Evolutionary conservation across 2,888 invertebrate genomes (phyloP).

Genomic region (Aplocera efformata): DNA sequence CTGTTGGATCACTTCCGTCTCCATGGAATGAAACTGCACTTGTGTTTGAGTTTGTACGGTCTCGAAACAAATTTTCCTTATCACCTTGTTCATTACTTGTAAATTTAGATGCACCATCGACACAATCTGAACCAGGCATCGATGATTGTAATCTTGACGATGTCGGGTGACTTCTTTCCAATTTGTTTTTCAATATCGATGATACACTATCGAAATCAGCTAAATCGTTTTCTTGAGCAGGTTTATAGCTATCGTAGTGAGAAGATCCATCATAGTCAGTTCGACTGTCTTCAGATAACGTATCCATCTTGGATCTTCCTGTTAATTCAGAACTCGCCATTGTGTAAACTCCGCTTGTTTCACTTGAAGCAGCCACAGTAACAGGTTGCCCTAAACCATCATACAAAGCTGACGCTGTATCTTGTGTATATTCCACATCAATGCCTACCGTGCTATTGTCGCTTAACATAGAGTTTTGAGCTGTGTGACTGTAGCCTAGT

Average conservation of each 20-base stretch:
- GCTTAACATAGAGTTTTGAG: constrained; percentile 90
- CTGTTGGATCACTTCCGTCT: constrained; percentile 93
- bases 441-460: constrained; percentile 85
- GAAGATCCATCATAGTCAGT: constrained; percentile 77
- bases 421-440: constrained; percentile 82
- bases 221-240: constrained; percentile 71
- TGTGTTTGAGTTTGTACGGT: constrained; percentile 88
- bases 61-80: constrained; percentile 77
- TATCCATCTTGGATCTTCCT: constrained; percentile 80
- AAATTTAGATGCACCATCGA: constrained; percentile 64
- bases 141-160: constrained; percentile 46
- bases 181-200: constrained; percentile 75
- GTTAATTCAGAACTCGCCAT: constrained; percentile 85
- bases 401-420: constrained; percentile 81
- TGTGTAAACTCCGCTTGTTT: constrained; percentile 92
- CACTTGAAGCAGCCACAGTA: constrained; percentile 86
- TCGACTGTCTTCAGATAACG: constrained; percentile 63
- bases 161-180: constrained; percentile 55
- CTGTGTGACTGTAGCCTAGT: constrained; percentile 91
- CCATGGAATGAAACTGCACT: constrained; percentile 92
- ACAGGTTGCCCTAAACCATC: constrained; percentile 73
- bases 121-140: constrained; percentile 70
- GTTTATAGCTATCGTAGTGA: constrained; percentile 80
- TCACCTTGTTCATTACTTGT: constrained; percentile 64
- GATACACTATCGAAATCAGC: constrained; percentile 76